A percentile compares a stretch with the other conserved stretches of the same genome.
These are phyloP conservation scores for Carollia perspicillata DNA, from an alignment of 2,113 vertebrate species.

Conservation along the genomic window DNA sequence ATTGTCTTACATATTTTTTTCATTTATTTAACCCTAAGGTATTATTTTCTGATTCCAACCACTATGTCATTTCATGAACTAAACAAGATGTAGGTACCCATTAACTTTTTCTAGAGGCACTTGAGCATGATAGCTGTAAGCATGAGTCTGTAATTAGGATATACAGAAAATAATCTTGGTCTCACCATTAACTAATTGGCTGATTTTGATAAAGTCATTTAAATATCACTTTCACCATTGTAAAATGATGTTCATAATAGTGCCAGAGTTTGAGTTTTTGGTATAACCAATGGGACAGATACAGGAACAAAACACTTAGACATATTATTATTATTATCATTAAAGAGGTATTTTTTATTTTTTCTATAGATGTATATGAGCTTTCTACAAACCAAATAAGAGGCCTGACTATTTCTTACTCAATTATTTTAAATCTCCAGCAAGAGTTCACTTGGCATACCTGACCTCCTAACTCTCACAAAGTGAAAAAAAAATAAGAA, in stretches of 20 bases:
- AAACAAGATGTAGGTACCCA: background rate
- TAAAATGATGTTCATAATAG: background rate
- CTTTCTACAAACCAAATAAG: background rate
- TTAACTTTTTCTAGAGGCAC: background rate
- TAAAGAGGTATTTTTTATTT: background rate
- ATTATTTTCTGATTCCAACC: background rate
- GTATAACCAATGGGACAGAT: accelerated
- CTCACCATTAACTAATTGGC: background rate
- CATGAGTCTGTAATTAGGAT: background rate
- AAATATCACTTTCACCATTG: background rate
- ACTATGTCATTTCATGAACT: too few species aligned
- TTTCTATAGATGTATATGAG: background rate
- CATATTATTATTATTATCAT: background rate
- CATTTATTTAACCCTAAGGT: background rate
- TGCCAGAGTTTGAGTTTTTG: accelerated
- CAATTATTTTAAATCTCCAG: background rate
- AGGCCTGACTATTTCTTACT: background rate
- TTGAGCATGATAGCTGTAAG: background rate
- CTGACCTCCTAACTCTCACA: background rate
- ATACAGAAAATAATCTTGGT: background rate
- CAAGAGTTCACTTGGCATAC: background rate
- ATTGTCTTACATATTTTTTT: background rate
- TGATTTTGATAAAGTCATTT: background rate
- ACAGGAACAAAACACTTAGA: background rate
- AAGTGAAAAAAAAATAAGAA: background rate